phyloP scores from a whole-genome alignment of 2,888 invertebrate species.

The Lycaena phlaeas region DNA sequence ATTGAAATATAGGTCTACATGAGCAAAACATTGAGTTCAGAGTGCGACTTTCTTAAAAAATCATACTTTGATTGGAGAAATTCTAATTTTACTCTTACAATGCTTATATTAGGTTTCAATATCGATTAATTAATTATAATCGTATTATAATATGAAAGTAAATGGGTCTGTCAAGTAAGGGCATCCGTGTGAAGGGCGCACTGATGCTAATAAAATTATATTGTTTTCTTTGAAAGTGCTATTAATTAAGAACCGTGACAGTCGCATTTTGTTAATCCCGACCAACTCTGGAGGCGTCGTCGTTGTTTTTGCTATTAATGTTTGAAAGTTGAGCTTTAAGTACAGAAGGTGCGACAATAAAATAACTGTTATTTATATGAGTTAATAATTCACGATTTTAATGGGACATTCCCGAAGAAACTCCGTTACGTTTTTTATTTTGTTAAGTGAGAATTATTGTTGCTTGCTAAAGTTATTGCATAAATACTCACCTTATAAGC shows the following conservation, averaged over 20 bases:
- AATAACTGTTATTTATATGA: constrained; percentile 56
- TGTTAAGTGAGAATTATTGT: constrained; percentile 37
- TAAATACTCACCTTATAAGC: neutral
- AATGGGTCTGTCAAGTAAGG: no score
- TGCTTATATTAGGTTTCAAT: no score
- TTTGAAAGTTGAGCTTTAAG: constrained; percentile 48
- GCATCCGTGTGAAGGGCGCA: constrained; percentile 23
- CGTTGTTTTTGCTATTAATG: constrained; percentile 54
- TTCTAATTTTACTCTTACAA: no score
- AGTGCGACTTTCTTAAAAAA: no score
- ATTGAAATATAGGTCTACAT: no score
- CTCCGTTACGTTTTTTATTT: constrained; percentile 34
- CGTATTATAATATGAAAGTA: no score
- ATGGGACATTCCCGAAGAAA: constrained; percentile 37
- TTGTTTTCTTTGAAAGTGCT: constrained; percentile 71
- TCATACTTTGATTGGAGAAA: no score
- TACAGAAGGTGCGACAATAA: constrained; percentile 59
- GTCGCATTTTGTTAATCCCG: constrained; percentile 64
- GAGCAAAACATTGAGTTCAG: no score
- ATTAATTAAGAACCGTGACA: constrained; percentile 69
- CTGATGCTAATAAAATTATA: constrained; percentile 70
- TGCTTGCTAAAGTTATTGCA: constrained; percentile 7
- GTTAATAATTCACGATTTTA: constrained; percentile 56
- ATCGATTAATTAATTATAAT: no score
- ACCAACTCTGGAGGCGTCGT: constrained; percentile 48